A percentile compares a stretch with the other conserved stretches of the same genome.
These are phyloP conservation scores for Carollia perspicillata DNA, from an alignment of 2,113 vertebrate genomes.

Conservation along the genomic window DNA sequence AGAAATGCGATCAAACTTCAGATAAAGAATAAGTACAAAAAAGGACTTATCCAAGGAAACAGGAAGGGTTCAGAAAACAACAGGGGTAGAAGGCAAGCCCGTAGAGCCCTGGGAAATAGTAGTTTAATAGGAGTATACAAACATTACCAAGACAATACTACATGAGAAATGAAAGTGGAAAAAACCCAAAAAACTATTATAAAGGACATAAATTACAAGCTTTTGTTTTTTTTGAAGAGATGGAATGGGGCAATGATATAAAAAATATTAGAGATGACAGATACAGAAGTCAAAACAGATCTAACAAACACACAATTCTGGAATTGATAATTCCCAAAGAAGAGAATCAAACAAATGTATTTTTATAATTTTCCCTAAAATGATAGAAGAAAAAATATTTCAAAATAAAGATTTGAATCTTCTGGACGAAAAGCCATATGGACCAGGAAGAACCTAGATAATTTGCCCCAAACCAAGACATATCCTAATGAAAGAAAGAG, in stretches of 20 bases:
- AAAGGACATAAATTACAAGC: background rate
- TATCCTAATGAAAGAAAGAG: background rate
- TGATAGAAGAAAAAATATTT: background rate
- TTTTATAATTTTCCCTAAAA: background rate
- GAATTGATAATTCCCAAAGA: background rate
- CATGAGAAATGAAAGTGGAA: background rate
- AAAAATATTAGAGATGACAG: background rate
- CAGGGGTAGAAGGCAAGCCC: background rate
- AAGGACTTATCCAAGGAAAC: background rate
- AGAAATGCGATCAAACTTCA: background rate
- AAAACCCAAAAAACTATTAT: background rate
- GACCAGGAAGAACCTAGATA: background rate
- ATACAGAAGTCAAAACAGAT: background rate
- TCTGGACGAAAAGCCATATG: background rate
- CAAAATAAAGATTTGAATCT: background rate
- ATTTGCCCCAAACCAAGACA: background rate
- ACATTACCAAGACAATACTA: background rate
- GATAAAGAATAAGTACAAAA: background rate
- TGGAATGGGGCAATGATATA: background rate
- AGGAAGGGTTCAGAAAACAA: background rate
- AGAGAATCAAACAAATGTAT: background rate
- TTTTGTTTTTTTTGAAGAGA: background rate
- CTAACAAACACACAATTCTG: background rate
- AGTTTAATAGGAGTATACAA: background rate
- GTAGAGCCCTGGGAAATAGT: background rate